phyloP scores from a whole-genome alignment of 2,888 invertebrate species.

The Cephus runcator region DNA sequence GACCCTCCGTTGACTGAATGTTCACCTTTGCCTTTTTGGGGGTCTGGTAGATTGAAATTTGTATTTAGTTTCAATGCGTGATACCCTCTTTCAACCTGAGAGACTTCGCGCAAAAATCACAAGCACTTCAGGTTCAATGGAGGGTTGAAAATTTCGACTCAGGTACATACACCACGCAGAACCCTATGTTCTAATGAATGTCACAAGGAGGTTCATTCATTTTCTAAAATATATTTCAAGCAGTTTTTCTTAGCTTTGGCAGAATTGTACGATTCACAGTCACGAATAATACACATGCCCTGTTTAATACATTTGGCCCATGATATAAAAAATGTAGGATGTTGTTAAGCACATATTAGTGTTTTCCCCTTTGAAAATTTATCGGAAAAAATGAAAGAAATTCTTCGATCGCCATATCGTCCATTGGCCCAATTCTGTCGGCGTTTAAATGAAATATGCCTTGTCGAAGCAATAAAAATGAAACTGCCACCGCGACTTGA shows the following conservation, averaged over 20 bases:
- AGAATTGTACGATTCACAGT: not conserved
- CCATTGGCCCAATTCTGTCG: slow-evolving; percentile 6
- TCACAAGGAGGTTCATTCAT: not conserved
- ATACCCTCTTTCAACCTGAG: too few relatives aligned
- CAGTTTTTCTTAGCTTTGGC: not conserved
- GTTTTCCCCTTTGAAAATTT: slow-evolving; percentile 3
- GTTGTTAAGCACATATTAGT: not conserved
- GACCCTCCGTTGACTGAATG: too few relatives aligned
- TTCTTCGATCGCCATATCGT: not conserved
- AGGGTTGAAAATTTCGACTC: too few relatives aligned
- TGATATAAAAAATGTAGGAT: not conserved
- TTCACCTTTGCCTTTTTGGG: too few relatives aligned
- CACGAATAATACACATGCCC: slow-evolving; percentile 1
- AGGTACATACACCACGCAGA: not conserved
- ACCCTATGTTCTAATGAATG: slow-evolving; percentile 2
- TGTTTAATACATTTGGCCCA: slow-evolving; percentile 3
- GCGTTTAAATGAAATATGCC: not conserved
- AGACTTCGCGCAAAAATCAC: too few relatives aligned
- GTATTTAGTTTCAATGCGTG: too few relatives aligned
- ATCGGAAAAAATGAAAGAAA: slow-evolving; percentile 3
- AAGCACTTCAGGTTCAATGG: too few relatives aligned
- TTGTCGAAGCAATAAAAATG: not conserved
- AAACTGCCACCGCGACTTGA: not conserved
- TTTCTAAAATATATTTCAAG: slow-evolving; percentile 1
- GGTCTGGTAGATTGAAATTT: too few relatives aligned